phyloP scores from a whole-genome alignment of 2,113 vertebrate species.

The Tenebrosternarchus preto region DNA sequence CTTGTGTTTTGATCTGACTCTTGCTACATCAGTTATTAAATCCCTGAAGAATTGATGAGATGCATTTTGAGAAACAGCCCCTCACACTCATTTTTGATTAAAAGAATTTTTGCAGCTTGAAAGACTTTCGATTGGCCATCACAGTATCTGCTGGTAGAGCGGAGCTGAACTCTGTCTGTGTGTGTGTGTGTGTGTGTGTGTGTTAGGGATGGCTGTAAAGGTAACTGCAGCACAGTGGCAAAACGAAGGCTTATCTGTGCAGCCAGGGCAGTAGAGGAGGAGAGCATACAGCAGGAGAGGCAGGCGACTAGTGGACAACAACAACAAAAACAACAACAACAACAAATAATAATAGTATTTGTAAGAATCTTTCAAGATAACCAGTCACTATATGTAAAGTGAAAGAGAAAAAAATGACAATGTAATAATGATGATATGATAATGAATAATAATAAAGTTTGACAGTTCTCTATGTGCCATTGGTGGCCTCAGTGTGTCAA shows the following conservation, averaged over 20 bases:
- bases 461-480: constrained; percentile 56
- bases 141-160: constrained; percentile 5
- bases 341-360: no score
- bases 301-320: no score
- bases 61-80: not conserved
- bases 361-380: no score
- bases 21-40: no score
- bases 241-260: not conserved
- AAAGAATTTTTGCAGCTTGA: not conserved
- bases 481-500: constrained; percentile 47
- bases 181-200: not conserved
- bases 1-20: no score
- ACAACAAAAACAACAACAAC: no score
- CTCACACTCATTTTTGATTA: not conserved
- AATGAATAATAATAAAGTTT: not conserved
- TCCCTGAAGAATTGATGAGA: not conserved
- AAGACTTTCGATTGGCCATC: constrained; percentile 24
- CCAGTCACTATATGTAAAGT: no score
- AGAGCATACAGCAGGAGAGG: no score
- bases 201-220: constrained; percentile 22
- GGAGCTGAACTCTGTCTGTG: constrained; percentile 6
- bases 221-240: constrained; percentile 7
- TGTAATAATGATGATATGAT: no score
- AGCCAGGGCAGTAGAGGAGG: no score
- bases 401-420: no score